Conservation (phyloP, 2,113 vertebrate species). For the Dascyllus trimaculatus region DNA sequence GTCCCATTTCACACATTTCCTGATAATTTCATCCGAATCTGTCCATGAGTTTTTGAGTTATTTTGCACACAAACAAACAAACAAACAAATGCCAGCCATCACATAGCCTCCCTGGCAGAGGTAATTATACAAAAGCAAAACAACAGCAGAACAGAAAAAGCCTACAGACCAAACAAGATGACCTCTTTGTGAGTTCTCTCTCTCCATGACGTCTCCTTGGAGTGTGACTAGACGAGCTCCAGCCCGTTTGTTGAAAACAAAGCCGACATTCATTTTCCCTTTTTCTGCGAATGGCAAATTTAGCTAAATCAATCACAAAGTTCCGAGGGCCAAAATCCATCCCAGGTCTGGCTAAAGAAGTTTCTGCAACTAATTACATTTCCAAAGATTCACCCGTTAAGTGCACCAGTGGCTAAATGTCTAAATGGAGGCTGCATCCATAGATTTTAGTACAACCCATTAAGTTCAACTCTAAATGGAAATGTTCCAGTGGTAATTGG, state of each 20-base stretch:
- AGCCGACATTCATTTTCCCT: neutral
- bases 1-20: too few relatives aligned
- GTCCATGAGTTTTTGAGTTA: too few relatives aligned
- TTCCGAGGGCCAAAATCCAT: slow-evolving; percentile 63
- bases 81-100: too few relatives aligned
- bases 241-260: slow-evolving; percentile 8
- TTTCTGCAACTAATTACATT: slow-evolving; percentile 52
- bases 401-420: slow-evolving; percentile 33
- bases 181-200: neutral
- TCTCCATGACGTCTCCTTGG: neutral
- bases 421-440: slow-evolving; percentile 57
- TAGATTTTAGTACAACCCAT: slow-evolving; percentile 64
- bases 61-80: too few relatives aligned
- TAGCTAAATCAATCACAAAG: slow-evolving; percentile 60
- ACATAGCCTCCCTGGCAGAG: too few relatives aligned
- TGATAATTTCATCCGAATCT: too few relatives aligned
- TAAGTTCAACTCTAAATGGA: slow-evolving; percentile 61
- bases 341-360: slow-evolving; percentile 44
- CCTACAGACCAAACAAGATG: too few relatives aligned
- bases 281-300: slow-evolving; percentile 51
- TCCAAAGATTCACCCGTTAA: slow-evolving; percentile 58
- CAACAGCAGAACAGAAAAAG: too few relatives aligned
- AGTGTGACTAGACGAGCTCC: neutral
- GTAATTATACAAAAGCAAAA: too few relatives aligned
- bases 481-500: slow-evolving; percentile 62